Conservation (phyloP, 2,888 invertebrate genomes). For the Tillus elongatus region DNA sequence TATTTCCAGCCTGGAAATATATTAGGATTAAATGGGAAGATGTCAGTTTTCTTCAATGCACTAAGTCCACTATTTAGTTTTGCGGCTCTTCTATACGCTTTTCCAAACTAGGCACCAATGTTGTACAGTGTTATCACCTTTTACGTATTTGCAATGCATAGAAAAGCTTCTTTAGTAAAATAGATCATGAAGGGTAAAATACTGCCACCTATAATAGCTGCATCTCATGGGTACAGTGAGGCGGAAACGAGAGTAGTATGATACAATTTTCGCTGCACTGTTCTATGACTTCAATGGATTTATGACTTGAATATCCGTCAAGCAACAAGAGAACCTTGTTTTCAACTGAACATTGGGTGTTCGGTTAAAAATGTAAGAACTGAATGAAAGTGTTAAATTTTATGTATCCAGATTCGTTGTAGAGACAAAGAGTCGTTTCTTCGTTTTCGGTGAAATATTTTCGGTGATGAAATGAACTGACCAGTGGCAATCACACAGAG, state of each 20-base stretch:
- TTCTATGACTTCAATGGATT: slow-evolving; percentile 4
- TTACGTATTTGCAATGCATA: slow-evolving; percentile 3
- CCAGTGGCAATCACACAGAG: slow-evolving; percentile 1
- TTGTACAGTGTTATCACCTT: slow-evolving; percentile 4
- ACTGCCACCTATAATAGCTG: slow-evolving; percentile 5
- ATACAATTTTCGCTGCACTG: background rate
- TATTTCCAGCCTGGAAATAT: no score
- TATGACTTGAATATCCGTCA: slow-evolving; percentile 1
- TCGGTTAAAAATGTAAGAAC: background rate
- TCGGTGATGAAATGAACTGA: background rate
- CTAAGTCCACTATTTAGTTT: no score
- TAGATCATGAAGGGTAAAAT: slow-evolving; percentile 3
- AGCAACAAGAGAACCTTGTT: background rate
- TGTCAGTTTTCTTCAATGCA: no score
- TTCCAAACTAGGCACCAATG: background rate
- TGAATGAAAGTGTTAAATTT: slow-evolving; percentile 3
- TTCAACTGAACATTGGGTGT: background rate
- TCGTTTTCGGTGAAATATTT: no score
- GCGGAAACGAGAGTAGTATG: background rate
- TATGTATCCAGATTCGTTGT: slow-evolving; percentile 3
- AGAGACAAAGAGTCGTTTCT: background rate
- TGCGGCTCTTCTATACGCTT: no score
- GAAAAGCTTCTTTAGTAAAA: background rate
- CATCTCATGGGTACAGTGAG: slow-evolving; percentile 1
- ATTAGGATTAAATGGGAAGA: no score